Percentiles rank a stretch among this genome's conserved stretches.
phyloP scores from a whole-genome alignment of 1,140 invertebrate genomes.

The Rhopalosiphum padi region DNA sequence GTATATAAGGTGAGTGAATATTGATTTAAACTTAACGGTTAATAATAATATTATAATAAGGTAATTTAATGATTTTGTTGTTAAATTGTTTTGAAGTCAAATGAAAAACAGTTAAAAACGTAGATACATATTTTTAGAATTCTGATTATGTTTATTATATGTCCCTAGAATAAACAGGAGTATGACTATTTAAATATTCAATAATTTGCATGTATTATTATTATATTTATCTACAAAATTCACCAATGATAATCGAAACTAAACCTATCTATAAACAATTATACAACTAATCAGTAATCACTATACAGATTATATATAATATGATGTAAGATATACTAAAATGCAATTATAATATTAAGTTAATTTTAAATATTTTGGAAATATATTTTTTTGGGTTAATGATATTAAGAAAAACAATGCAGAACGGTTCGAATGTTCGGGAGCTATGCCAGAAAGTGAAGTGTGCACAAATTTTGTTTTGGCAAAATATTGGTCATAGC shows the following conservation, averaged over 20 bases:
- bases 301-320: neutral
- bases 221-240: neutral
- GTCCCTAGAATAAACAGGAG: neutral
- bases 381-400: constrained; percentile 40
- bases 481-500: constrained; percentile 20
- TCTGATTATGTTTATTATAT: too few relatives aligned
- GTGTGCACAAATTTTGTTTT: constrained; percentile 54
- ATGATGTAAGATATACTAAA: neutral
- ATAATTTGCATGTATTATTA: neutral
- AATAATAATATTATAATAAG: too few relatives aligned
- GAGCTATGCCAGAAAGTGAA: constrained; percentile 50
- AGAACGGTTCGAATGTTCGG: constrained; percentile 22
- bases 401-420: constrained; percentile 25
- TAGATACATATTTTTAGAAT: too few relatives aligned
- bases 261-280: neutral
- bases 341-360: neutral
- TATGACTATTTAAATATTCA: neutral
- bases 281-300: neutral
- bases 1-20: too few relatives aligned
- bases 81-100: too few relatives aligned
- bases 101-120: too few relatives aligned
- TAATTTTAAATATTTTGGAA: constrained; percentile 19
- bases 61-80: too few relatives aligned
- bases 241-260: neutral
- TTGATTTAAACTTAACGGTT: too few relatives aligned